A percentile compares a stretch with the other conserved stretches of the same genome.
Evolutionary conservation across 23 tunicate species (phyloP).

Genomic region (Diplosoma virens): DNA sequence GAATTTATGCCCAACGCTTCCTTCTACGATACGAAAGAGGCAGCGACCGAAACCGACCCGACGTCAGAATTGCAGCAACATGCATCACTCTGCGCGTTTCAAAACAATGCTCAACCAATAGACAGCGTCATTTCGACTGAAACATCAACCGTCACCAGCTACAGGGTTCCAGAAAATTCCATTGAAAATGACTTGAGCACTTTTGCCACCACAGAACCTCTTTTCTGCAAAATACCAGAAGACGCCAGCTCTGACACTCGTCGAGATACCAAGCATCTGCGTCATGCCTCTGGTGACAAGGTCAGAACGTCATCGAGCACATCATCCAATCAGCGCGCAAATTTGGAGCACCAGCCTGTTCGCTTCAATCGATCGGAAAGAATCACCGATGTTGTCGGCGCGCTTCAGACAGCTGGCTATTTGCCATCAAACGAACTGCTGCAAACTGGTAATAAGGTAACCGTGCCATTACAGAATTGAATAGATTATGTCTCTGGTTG

Average conservation of each 20-base stretch:
- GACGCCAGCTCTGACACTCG: not conserved
- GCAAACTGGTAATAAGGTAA: constrained; percentile 1
- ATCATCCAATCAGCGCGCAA: not conserved
- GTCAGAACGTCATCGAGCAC: not conserved
- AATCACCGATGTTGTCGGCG: constrained; percentile 25
- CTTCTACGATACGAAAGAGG: too few relatives aligned
- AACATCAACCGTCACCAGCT: not conserved
- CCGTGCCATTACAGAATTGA: too few relatives aligned
- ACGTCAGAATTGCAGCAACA: constrained; percentile 1
- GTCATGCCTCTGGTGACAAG: not conserved
- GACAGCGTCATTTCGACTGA: not conserved
- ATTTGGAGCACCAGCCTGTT: constrained; percentile 24
- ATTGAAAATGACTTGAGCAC: not conserved
- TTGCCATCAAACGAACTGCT: not conserved
- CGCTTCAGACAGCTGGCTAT: constrained; percentile 28
- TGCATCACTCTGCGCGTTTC: not conserved
- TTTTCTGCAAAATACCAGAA: constrained; percentile 15
- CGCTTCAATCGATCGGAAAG: constrained; percentile 5
- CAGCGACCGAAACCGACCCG: not conserved
- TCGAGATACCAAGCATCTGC: not conserved
- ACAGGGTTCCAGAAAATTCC: not conserved
- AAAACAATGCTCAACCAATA: not conserved
- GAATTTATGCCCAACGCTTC: constrained; percentile 23
- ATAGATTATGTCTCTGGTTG: too few relatives aligned
- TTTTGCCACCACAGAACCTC: constrained; percentile 12